Conservation (phyloP, 1,140 invertebrate species). For the Pantala flavescens region DNA sequence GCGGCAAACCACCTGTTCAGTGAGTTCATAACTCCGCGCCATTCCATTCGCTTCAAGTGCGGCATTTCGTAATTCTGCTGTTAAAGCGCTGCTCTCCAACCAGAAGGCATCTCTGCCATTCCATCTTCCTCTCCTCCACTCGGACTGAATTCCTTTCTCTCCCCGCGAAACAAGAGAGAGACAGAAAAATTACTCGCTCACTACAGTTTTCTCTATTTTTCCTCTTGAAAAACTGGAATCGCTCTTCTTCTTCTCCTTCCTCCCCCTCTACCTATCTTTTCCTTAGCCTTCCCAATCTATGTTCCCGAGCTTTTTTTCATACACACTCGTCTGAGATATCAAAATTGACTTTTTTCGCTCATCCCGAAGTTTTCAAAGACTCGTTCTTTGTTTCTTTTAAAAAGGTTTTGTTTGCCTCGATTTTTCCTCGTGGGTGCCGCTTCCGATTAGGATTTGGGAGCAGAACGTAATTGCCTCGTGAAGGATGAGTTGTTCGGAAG, state of each 20-base stretch:
- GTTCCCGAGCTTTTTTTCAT: background rate
- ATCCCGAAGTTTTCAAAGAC: no score
- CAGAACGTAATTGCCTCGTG: no score
- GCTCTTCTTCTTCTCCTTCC: background rate
- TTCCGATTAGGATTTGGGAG: no score
- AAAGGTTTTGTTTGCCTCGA: no score
- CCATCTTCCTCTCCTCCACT: background rate
- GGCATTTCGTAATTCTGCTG: background rate
- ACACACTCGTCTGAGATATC: no score
- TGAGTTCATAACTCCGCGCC: background rate
- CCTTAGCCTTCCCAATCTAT: background rate
- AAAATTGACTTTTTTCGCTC: no score
- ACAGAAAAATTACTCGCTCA: background rate
- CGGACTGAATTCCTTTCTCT: background rate
- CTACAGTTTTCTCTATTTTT: background rate
- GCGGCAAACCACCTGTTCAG: background rate
- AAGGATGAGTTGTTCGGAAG: no score
- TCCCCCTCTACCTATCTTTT: background rate
- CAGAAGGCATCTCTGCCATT: background rate
- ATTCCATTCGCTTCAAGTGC: background rate
- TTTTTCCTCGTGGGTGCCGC: no score
- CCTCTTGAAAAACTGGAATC: background rate
- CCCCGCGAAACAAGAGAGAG: background rate
- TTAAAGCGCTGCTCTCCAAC: background rate
- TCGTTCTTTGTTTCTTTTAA: no score